Evolutionary conservation across 37 sponge, comb jelly and placozoan genomes (phyloP).

Genomic region (Axinella damicornis): DNA sequence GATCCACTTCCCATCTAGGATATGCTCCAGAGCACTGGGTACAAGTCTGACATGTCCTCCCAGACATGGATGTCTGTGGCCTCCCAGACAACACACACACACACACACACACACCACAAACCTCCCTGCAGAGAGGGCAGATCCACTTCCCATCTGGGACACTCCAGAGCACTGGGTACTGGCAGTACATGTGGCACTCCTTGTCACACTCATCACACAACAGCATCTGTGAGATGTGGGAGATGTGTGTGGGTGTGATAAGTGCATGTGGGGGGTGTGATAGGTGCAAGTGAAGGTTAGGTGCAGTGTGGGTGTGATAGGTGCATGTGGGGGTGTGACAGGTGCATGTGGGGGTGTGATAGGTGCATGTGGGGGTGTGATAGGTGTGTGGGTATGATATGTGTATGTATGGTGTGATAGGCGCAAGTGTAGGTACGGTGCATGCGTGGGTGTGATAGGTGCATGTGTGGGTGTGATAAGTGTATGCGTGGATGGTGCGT

Average conservation of each 20-base stretch:
- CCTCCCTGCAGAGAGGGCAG: slow-evolving; percentile 74
- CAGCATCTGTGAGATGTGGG: slow-evolving; percentile 43
- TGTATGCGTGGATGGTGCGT: too few relatives aligned
- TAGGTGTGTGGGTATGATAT: neutral
- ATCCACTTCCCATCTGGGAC: slow-evolving; percentile 67
- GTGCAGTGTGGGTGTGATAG: neutral
- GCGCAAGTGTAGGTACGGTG: too few relatives aligned
- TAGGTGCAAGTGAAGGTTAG: neutral
- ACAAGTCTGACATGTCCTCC: slow-evolving; percentile 67
- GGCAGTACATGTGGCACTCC: slow-evolving; percentile 82
- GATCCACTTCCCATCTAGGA: slow-evolving; percentile 64
- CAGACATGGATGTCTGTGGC: too few relatives aligned
- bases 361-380: neutral
- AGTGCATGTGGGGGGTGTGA: too few relatives aligned
- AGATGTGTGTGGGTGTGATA: too few relatives aligned
- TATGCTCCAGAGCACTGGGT: slow-evolving; percentile 55
- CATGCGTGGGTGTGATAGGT: too few relatives aligned
- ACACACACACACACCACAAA: slow-evolving; percentile 13
- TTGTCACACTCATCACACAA: slow-evolving; percentile 72
- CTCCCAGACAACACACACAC: too few relatives aligned
- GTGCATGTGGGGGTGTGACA: neutral
- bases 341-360: neutral
- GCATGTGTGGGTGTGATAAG: too few relatives aligned
- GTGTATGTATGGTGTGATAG: too few relatives aligned
- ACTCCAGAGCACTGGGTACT: slow-evolving; percentile 59